Evolutionary conservation across 2,797 vertebrate species (phyloP), one percentile per base, ranked within the genome.

Genomic region (Tarsius wallacei): DNA sequence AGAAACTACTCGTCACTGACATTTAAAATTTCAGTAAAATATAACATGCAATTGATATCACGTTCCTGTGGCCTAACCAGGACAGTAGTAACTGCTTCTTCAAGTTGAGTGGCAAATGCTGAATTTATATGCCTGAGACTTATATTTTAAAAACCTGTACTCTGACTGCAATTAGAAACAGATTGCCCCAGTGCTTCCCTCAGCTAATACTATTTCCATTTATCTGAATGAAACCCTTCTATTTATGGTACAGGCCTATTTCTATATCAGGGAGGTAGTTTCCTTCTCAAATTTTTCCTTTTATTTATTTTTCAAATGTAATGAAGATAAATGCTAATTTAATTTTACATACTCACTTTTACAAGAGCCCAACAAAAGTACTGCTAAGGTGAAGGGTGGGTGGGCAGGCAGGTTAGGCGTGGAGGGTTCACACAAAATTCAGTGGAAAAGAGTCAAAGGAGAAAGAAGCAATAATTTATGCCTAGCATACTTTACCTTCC

Each of bases 231-330:
- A 63, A 74, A 74, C 5, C 0, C 33, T 68, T 74, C 22, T 7
- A 19, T 70, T 74, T 80, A 14, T 49, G 55, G 4, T 68, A 71
- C 10, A 91, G 13, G n/a, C 2, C 53, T 57, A 70, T 28, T 82
- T 82, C 13, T 83, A 14, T 78, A 59, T 64, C 12, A 33, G 26
- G 78, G 2, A 68, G 4, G 31, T 12, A 61, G 5, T 28, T 89
- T 61, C 13, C 14, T 68, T 57, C 13, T 87, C 53, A 90, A 87
- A 74, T 94, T n/a, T 90, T 71, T 73, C 36, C 14, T 92, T 77
- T 47, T 49, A 33, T n/a, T 91, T 76, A 63, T 61, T 88, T 94
- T 55, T 47, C 31, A 74, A 84, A 28, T 68, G 4, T 91, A 68
- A 84, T 3, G 10, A 84, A 42, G 14, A 83, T 5, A 80, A 55